phyloP scores from a whole-genome alignment of 1,140 invertebrate genomes.

The Diprion similis region DNA sequence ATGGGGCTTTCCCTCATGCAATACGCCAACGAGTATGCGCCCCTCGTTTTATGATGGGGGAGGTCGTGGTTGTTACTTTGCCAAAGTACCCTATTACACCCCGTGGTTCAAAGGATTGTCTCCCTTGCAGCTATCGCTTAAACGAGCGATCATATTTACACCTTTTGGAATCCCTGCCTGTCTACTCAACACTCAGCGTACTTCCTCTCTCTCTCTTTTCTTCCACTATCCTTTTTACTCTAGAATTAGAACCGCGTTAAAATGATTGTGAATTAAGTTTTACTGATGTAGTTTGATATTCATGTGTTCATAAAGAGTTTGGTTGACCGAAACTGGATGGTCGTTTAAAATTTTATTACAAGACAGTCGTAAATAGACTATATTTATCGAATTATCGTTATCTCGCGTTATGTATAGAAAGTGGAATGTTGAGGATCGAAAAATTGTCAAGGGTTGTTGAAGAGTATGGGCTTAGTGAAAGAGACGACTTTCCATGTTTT shows the following conservation, averaged over 20 bases:
- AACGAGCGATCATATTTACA: conserved; percentile 23
- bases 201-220: conserved; percentile 3
- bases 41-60: background rate
- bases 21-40: background rate
- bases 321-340: too few species aligned
- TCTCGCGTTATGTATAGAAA: too few species aligned
- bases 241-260: conserved; percentile 8
- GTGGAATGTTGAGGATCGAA: too few species aligned
- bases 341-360: too few species aligned
- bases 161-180: conserved; percentile 15
- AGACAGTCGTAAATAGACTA: too few species aligned
- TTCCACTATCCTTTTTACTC: conserved; percentile 10
- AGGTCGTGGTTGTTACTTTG: conserved; percentile 11
- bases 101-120: conserved; percentile 8
- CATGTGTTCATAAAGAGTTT: background rate
- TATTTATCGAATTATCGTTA: too few species aligned
- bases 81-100: conserved; percentile 8
- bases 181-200: background rate
- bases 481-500: too few species aligned
- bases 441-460: too few species aligned
- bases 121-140: conserved; percentile 10
- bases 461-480: too few species aligned
- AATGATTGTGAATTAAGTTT: conserved; percentile 1
- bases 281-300: background rate
- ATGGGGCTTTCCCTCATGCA: conserved; percentile 8